Conservation (phyloP, 2,113 vertebrate genomes). For the Ictalurus furcatus region DNA sequence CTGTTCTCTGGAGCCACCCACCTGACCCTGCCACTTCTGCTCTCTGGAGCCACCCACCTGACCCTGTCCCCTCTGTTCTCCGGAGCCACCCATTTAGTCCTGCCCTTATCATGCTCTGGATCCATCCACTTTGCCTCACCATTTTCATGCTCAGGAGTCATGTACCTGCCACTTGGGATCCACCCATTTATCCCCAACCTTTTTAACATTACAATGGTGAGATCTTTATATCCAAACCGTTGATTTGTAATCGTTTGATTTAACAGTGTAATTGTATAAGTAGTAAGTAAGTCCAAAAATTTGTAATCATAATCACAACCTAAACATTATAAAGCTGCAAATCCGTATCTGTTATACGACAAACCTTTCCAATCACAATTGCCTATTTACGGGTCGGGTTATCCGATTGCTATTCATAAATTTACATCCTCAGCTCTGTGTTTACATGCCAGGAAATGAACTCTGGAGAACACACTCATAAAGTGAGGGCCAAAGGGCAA, state of each 20-base stretch:
- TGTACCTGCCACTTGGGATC: background rate
- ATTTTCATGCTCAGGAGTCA: background rate
- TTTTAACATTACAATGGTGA: background rate
- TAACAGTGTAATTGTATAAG: background rate
- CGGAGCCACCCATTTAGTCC: background rate
- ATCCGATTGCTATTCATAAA: background rate
- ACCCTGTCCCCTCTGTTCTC: background rate
- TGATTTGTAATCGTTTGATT: background rate
- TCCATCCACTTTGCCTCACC: background rate
- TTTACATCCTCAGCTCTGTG: background rate
- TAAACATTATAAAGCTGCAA: background rate
- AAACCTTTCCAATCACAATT: background rate
- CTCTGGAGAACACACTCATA: background rate
- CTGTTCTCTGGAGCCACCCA: background rate
- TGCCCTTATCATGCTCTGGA: background rate
- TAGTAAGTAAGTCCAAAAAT: background rate
- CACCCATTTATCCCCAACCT: background rate
- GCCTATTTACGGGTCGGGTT: background rate
- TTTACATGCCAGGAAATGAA: background rate
- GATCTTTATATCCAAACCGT: background rate
- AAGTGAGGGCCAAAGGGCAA: conserved; percentile 14
- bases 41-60: too few relatives aligned
- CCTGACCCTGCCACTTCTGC: background rate
- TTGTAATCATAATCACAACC: background rate
- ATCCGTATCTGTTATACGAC: background rate